Base-by-base conservation (phyloP, 2,888 invertebrate species). In the Pachymerium ferrugineum region DNA sequence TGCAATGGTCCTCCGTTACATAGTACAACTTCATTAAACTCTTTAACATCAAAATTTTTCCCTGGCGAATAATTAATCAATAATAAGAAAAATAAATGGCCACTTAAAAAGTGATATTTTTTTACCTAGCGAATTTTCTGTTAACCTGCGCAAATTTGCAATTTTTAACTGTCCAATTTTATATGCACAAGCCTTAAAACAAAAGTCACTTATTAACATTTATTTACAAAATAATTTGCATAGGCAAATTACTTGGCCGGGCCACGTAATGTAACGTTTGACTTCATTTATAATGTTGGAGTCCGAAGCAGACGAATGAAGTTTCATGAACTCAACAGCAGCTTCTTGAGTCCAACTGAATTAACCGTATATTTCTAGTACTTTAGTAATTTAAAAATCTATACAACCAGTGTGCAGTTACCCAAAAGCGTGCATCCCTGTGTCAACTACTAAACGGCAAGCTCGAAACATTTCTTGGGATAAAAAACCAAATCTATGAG, bases 371-470 rank as follows among this genome's bases (percentile, higher is more conserved):
- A 28, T 38, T 25, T 31, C 16, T 12, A 38, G n/a, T n/a, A n/a
- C n/a, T n/a, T n/a, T 0, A 8, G 16, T 12, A 10, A 8, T 5
- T 2, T 2, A 38, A 38, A 2, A 38, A 14, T 1, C 14, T 0
- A 5, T 8, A 14, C 8, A 38, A 1, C 14, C 14, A 3, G 12
- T 12, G 16, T 14, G 3, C 19, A 70, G 14, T 71, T 38, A 71
- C 71, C 42, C 79, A 67, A 81, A 78, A 14, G 79, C 78, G 78
- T 82, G 82, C 30, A 82, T 78, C 14, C 82, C 82, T n/a, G 82
- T 82, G 76, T 82, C 82, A 4, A 82, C 81, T 22, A 82, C 81
- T 10, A 82, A 77, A 16, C 82, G 77, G 74, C 79, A 79, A 14
- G 82, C 81, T 69, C 82, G 78, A 70, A 81, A 76, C 6, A 75